Evolutionary conservation across 2,888 invertebrate genomes (phyloP).

Genomic region (Pyrgus malvae): DNA sequence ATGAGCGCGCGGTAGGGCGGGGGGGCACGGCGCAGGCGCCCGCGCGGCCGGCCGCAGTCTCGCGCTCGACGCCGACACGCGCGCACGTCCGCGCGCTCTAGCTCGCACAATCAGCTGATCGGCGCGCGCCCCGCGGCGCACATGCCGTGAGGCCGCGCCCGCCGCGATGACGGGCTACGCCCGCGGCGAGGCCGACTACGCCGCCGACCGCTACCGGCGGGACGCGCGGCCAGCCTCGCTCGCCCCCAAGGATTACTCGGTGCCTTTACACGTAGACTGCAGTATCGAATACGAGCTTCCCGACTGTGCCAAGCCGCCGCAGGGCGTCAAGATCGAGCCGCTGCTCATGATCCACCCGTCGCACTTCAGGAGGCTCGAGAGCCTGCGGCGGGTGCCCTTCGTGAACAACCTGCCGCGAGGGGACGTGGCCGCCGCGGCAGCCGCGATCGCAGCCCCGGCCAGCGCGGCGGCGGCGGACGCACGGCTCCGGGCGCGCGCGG

Average conservation of each 20-base stretch:
- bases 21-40: slow-evolving; percentile 57
- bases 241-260: slow-evolving; percentile 90
- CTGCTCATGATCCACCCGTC: slow-evolving; percentile 95
- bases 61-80: slow-evolving; percentile 57
- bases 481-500: slow-evolving; percentile 38
- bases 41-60: slow-evolving; percentile 53
- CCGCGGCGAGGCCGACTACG: slow-evolving; percentile 75
- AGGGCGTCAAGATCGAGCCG: slow-evolving; percentile 91
- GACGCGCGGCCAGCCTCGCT: slow-evolving; percentile 74
- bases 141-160: slow-evolving; percentile 77
- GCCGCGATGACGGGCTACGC: slow-evolving; percentile 78
- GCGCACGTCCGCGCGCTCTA: slow-evolving; percentile 63
- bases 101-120: slow-evolving; percentile 68
- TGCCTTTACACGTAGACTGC: slow-evolving; percentile 94
- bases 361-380: slow-evolving; percentile 93
- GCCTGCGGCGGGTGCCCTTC: slow-evolving; percentile 90
- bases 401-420: slow-evolving; percentile 90
- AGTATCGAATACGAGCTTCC: slow-evolving; percentile 95
- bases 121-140: slow-evolving; percentile 74
- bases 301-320: slow-evolving; percentile 93
- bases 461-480: slow-evolving; percentile 42
- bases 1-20: slow-evolving; percentile 32
- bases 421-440: slow-evolving; percentile 58
- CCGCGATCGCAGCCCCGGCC: slow-evolving; percentile 41
- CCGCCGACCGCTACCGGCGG: slow-evolving; percentile 73